Evolutionary conservation across 2,113 vertebrate species (phyloP).

Genomic region (Diglossa brunneiventris): DNA sequence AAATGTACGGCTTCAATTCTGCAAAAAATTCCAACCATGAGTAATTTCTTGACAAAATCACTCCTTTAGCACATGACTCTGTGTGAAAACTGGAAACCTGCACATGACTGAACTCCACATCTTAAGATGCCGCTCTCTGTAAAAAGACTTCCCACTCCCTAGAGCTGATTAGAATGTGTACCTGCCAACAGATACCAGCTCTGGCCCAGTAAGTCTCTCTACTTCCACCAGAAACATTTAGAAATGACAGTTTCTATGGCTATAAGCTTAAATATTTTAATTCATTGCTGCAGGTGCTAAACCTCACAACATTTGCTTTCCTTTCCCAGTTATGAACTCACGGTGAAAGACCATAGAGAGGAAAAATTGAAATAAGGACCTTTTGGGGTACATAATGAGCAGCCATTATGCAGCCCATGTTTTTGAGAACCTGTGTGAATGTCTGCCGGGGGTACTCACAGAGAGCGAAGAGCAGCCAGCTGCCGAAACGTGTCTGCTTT

Average conservation of each 20-base stretch:
- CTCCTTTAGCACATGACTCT: not conserved
- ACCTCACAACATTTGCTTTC: slow-evolving; percentile 1
- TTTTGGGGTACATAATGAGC: not conserved
- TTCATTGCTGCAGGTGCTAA: slow-evolving; percentile 23
- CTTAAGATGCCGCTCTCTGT: not conserved
- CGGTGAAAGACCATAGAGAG: not conserved
- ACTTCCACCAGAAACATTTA: not conserved
- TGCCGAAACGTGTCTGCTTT: slow-evolving; percentile 83
- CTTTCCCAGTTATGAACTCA: not conserved
- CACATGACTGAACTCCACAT: not conserved
- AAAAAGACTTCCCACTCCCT: not conserved
- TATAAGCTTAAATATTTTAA: not conserved
- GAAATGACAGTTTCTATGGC: not conserved
- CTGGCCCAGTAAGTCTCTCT: not conserved
- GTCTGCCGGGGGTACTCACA: slow-evolving; percentile 79
- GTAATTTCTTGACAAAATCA: not conserved
- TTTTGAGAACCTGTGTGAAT: not conserved
- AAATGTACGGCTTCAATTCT: not conserved
- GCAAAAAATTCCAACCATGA: not conserved
- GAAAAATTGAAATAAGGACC: not conserved
- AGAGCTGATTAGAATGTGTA: not conserved
- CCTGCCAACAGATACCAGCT: not conserved
- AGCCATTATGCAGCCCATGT: not conserved
- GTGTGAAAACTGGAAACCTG: not conserved
- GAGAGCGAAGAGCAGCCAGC: slow-evolving; percentile 81